Percentiles rank a stretch among this genome's conserved stretches.
Conservation (phyloP, 2,888 invertebrate genomes). For the Cosmia pyralina region DNA sequence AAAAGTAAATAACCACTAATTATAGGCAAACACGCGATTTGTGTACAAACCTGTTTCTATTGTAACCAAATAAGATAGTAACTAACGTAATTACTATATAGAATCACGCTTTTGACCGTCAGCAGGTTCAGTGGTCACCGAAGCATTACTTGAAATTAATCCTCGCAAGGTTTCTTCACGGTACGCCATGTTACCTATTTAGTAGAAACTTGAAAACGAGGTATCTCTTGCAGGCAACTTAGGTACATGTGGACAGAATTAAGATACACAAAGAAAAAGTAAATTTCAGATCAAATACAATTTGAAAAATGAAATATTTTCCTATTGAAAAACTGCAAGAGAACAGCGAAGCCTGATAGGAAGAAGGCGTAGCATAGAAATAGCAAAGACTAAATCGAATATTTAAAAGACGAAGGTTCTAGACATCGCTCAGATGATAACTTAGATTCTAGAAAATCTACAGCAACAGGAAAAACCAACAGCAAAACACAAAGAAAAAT, state of each 20-base stretch:
- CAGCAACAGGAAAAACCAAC: slow-evolving; percentile 3
- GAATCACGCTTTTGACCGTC: slow-evolving; percentile 42
- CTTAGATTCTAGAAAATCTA: background rate
- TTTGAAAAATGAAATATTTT: too few relatives aligned
- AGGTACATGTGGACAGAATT: background rate
- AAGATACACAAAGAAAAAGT: background rate
- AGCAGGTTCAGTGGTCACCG: slow-evolving; percentile 33
- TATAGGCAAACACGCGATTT: slow-evolving; percentile 50
- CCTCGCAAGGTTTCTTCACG: background rate
- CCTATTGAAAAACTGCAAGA: background rate
- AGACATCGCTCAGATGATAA: background rate
- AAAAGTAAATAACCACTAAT: slow-evolving; percentile 48
- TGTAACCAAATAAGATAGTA: slow-evolving; percentile 58
- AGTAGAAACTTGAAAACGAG: background rate
- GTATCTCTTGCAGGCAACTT: background rate
- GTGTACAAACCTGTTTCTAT: slow-evolving; percentile 52
- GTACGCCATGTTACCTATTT: background rate
- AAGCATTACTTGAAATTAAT: slow-evolving; percentile 30
- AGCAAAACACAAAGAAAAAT: slow-evolving; percentile 12
- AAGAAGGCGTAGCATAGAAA: background rate
- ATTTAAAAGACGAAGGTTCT: background rate
- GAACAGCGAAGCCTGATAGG: background rate
- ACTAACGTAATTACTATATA: slow-evolving; percentile 50
- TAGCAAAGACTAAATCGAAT: background rate
- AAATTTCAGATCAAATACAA: background rate